Evolutionary conservation across 2,113 vertebrate genomes (phyloP).

Genomic region (Tragelaphus strepsiceros): DNA sequence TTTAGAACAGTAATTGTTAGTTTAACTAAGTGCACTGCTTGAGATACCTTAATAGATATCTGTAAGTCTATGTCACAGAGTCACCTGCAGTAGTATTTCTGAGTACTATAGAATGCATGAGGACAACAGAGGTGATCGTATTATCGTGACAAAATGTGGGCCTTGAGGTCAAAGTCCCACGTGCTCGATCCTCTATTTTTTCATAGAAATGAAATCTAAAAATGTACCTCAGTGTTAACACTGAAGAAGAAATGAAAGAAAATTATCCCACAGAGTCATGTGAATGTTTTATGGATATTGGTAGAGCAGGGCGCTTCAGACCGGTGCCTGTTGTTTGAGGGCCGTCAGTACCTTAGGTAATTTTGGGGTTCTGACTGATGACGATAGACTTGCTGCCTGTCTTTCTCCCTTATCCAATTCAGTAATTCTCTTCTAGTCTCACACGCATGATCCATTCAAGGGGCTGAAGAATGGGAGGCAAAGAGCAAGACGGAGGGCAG

Average conservation of each 20-base stretch:
- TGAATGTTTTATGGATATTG: accelerated
- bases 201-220: background rate
- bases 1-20: background rate
- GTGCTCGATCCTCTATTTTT: background rate
- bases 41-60: background rate
- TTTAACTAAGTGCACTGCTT: background rate
- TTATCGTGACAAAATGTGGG: background rate
- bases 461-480: background rate
- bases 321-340: accelerated
- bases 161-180: accelerated
- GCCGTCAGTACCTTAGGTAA: background rate
- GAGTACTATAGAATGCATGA: background rate
- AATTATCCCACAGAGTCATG: too few relatives aligned
- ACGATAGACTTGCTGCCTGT: background rate
- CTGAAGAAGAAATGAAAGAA: background rate
- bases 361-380: background rate
- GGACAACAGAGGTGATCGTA: background rate
- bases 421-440: background rate
- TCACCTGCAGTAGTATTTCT: background rate
- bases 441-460: background rate
- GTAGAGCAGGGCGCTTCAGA: background rate
- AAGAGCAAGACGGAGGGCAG: background rate
- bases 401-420: background rate
- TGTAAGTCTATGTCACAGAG: background rate
- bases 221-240: background rate